A percentile compares a stretch with the other conserved stretches of the same genome.
phyloP scores from a whole-genome alignment of 1,140 invertebrate genomes.

The Hycleus phaleratus region DNA sequence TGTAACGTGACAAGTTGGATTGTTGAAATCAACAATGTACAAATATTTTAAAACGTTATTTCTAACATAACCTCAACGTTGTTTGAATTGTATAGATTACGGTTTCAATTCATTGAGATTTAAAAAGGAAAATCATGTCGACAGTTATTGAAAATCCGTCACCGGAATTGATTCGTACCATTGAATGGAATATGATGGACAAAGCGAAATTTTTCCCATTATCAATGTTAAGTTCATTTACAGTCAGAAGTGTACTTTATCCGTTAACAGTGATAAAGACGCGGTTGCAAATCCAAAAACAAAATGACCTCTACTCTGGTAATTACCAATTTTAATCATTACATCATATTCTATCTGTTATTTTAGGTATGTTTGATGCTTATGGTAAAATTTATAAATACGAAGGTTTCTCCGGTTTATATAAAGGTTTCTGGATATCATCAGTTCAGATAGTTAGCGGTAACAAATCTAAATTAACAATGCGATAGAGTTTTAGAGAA shows the following conservation, averaged over 20 bases:
- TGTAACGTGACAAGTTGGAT: background rate
- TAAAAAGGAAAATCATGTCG: background rate
- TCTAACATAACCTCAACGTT: background rate
- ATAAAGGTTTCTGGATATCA: slow-evolving; percentile 93
- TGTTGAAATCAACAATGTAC: background rate
- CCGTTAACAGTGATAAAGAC: slow-evolving; percentile 96
- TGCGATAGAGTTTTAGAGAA: background rate
- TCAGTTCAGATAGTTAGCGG: slow-evolving; percentile 60
- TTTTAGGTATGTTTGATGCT: slow-evolving; percentile 78
- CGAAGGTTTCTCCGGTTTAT: slow-evolving; percentile 85
- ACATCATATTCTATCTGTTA: background rate
- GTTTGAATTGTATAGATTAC: background rate
- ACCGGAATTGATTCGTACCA: slow-evolving; percentile 68
- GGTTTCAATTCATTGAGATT: too few species aligned
- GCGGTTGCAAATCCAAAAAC: slow-evolving; percentile 82
- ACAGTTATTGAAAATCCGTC: slow-evolving; percentile 42
- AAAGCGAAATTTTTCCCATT: slow-evolving; percentile 88
- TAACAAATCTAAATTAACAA: slow-evolving; percentile 17
- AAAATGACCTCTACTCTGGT: slow-evolving; percentile 75
- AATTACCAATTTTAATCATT: slow-evolving; percentile 16
- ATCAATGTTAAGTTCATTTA: slow-evolving; percentile 79
- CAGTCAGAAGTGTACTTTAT: slow-evolving; percentile 84
- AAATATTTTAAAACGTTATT: slow-evolving; percentile 4
- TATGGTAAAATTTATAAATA: slow-evolving; percentile 77
- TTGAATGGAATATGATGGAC: slow-evolving; percentile 99